Conservation (phyloP, 2,888 invertebrate species). For the Sphecodes monilicornis region DNA sequence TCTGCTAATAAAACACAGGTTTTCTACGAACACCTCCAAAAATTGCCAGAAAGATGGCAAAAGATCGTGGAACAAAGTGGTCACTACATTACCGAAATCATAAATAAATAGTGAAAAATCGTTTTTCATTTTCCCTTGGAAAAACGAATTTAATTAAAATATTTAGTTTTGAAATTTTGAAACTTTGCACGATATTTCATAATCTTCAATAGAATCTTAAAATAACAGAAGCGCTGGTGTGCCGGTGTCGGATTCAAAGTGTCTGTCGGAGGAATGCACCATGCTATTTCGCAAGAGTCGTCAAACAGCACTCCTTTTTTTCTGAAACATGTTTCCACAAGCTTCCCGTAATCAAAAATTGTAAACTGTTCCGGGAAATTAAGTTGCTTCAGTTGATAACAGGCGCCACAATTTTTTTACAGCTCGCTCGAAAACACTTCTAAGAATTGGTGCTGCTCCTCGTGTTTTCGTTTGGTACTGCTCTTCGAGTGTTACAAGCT, state of each 20-base stretch:
- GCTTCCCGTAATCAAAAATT: background rate
- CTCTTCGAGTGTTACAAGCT: too few relatives aligned
- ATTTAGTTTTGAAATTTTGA: background rate
- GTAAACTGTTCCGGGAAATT: background rate
- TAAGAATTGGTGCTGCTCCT: background rate
- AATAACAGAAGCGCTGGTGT: background rate
- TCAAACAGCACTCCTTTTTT: constrained; percentile 6
- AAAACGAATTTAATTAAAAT: too few relatives aligned
- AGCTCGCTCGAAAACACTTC: background rate
- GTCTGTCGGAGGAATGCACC: background rate
- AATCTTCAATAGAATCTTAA: background rate
- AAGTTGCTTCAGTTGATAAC: background rate
- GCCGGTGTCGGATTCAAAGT: background rate
- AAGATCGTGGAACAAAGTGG: too few relatives aligned
- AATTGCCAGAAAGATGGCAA: too few relatives aligned
- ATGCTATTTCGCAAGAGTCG: background rate
- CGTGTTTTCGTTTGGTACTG: too few relatives aligned
- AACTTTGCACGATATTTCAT: background rate
- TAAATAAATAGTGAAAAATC: too few relatives aligned
- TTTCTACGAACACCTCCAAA: too few relatives aligned
- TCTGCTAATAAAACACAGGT: too few relatives aligned
- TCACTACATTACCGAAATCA: too few relatives aligned
- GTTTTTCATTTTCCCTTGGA: too few relatives aligned
- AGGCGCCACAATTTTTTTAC: background rate
- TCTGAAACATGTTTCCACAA: background rate